Evolutionary conservation across 92 coral and sea anemone genomes (phyloP).

Genomic region (Porites evermanni): DNA sequence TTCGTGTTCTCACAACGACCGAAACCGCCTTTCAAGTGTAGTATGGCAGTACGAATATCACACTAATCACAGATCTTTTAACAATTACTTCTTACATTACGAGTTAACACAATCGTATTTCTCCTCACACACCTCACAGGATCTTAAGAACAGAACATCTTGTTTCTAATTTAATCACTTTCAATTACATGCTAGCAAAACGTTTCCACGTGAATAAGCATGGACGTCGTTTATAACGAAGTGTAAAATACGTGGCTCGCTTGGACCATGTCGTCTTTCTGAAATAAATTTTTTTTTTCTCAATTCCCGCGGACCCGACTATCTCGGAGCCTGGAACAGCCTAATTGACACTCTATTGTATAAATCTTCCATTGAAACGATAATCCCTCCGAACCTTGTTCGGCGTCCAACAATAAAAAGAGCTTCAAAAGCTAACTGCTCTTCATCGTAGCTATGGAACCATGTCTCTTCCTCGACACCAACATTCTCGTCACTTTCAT

Average conservation of each 20-base stretch:
- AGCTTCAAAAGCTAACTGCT: conserved; percentile 53
- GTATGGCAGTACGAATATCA: too few species aligned
- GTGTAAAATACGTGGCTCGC: background rate
- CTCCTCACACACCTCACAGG: too few species aligned
- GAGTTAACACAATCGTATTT: too few species aligned
- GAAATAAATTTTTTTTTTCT: background rate
- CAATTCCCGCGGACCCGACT: too few species aligned
- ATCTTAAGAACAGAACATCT: too few species aligned
- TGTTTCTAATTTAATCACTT: too few species aligned
- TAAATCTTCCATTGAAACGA: conserved; percentile 21
- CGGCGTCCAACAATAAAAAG: conserved; percentile 44
- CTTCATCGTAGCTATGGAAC: conserved; percentile 20
- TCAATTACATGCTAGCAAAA: background rate
- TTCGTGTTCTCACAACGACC: too few species aligned
- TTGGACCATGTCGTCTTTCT: background rate
- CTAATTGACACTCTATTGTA: background rate
- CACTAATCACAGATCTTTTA: too few species aligned
- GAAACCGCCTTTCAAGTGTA: too few species aligned
- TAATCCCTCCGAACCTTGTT: background rate
- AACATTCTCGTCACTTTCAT: conserved; percentile 32
- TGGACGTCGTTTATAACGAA: conserved; percentile 14
- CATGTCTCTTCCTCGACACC: conserved; percentile 21
- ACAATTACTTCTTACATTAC: too few species aligned
- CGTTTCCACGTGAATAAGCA: conserved; percentile 11
- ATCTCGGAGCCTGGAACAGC: too few species aligned